phyloP scores from a whole-genome alignment of 2,113 vertebrate species.

The Zapus hudsonius region DNA sequence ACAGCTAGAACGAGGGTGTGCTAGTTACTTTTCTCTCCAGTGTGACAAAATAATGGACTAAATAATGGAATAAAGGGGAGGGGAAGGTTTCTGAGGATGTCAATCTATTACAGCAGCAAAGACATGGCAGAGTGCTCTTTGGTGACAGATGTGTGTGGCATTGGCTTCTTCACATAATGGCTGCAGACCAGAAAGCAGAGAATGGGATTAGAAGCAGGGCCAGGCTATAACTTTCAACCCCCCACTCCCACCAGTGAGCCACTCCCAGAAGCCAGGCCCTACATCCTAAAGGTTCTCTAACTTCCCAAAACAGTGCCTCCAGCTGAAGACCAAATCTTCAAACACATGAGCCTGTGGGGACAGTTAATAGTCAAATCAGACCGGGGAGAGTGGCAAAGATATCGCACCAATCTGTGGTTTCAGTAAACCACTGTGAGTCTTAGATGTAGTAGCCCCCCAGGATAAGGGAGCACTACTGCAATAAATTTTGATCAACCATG shows the following conservation, averaged over 20 bases:
- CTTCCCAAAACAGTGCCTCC: too few relatives aligned
- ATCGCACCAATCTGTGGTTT: not conserved
- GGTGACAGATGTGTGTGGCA: not conserved
- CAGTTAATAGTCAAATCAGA: not conserved
- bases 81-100: not conserved
- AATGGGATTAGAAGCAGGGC: not conserved
- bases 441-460: not conserved
- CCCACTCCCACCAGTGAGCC: too few relatives aligned
- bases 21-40: not conserved
- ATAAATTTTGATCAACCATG: not conserved
- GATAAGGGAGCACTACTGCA: not conserved
- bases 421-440: not conserved
- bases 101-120: not conserved
- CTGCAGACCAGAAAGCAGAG: not conserved
- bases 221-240: not conserved
- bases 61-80: not conserved
- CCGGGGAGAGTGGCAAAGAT: not conserved
- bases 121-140: not conserved
- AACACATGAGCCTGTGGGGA: not conserved
- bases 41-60: not conserved
- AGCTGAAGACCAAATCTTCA: not conserved
- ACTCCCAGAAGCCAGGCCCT: too few relatives aligned
- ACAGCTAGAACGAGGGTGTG: not conserved
- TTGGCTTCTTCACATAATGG: not conserved
- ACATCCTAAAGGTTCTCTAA: too few relatives aligned